Percentiles rank a stretch among this genome's conserved stretches.
phyloP scores from a whole-genome alignment of 2,888 invertebrate species.

The Caenorhabditis japonica region DNA sequence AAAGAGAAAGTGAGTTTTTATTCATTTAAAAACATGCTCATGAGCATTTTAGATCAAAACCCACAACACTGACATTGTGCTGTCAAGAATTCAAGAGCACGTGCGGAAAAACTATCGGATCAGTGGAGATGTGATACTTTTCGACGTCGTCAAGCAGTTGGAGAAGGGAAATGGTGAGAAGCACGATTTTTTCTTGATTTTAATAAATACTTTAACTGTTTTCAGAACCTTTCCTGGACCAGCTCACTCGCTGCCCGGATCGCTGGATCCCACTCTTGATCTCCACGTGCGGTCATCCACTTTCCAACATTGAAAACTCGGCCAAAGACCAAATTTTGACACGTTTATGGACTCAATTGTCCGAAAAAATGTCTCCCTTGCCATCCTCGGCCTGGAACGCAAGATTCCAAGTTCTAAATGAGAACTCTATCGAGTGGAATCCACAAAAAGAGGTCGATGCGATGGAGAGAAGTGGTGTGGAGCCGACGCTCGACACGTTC shows the following conservation, averaged over 20 bases:
- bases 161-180: conserved; percentile 48
- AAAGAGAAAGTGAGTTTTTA: conserved; percentile 20
- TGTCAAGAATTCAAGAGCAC: conserved; percentile 54
- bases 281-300: conserved; percentile 56
- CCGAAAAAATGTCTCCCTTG: conserved; percentile 38
- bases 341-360: conserved; percentile 53
- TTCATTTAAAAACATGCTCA: neutral
- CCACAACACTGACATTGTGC: conserved; percentile 50
- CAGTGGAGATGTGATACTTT: conserved; percentile 50
- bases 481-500: conserved; percentile 54
- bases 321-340: conserved; percentile 52
- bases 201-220: conserved; percentile 4
- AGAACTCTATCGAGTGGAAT: conserved; percentile 59
- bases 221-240: conserved; percentile 10
- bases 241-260: conserved; percentile 27
- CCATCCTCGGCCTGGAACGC: conserved; percentile 52
- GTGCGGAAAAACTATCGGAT: conserved; percentile 53
- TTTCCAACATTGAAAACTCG: conserved; percentile 58
- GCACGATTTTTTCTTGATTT: neutral
- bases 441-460: conserved; percentile 38
- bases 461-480: conserved; percentile 39
- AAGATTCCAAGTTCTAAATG: conserved; percentile 54
- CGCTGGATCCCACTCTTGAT: conserved; percentile 62
- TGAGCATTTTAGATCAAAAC: conserved; percentile 3
- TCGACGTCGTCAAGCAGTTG: conserved; percentile 53